phyloP scores from a whole-genome alignment of 2,888 invertebrate genomes.

The Phalangium opilio region DNA sequence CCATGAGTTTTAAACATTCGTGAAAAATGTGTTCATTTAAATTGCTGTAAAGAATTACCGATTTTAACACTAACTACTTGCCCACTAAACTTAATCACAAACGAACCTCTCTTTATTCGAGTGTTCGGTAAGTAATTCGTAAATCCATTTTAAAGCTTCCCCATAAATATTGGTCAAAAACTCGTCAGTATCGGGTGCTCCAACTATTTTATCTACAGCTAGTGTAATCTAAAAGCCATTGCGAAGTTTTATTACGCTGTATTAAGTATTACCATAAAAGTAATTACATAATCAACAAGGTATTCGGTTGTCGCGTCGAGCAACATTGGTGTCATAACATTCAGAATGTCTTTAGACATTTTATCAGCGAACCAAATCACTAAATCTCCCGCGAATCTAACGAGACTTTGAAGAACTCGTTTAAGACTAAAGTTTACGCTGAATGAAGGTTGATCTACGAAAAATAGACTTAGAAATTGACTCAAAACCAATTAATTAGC shows the following conservation, averaged over 20 bases:
- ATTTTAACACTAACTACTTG: background rate
- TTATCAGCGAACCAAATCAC: constrained; percentile 20
- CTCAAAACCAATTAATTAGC: too few relatives aligned
- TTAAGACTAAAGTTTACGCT: constrained; percentile 47
- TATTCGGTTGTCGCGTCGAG: constrained; percentile 61
- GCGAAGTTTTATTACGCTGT: too few relatives aligned
- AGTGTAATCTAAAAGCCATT: constrained; percentile 25
- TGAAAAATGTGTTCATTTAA: constrained; percentile 47
- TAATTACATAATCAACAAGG: constrained; percentile 41
- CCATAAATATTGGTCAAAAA: constrained; percentile 47
- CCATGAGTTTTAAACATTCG: constrained; percentile 66
- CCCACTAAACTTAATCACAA: background rate
- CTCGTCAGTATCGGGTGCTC: constrained; percentile 47
- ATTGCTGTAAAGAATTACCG: constrained; percentile 26
- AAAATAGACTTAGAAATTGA: background rate
- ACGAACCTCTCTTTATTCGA: constrained; percentile 37
- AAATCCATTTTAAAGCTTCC: constrained; percentile 49
- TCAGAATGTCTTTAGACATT: too few relatives aligned
- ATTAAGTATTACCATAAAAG: too few relatives aligned
- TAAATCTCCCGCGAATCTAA: constrained; percentile 48
- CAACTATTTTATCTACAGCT: constrained; percentile 44
- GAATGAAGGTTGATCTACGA: constrained; percentile 36
- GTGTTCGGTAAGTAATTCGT: constrained; percentile 45
- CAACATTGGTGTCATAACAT: constrained; percentile 49
- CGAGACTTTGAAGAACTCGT: constrained; percentile 45